A percentile compares a stretch with the other conserved stretches of the same genome.
These are phyloP conservation scores for Avahi laniger DNA, from an alignment of 2,797 vertebrate species.

Conservation along the genomic window DNA sequence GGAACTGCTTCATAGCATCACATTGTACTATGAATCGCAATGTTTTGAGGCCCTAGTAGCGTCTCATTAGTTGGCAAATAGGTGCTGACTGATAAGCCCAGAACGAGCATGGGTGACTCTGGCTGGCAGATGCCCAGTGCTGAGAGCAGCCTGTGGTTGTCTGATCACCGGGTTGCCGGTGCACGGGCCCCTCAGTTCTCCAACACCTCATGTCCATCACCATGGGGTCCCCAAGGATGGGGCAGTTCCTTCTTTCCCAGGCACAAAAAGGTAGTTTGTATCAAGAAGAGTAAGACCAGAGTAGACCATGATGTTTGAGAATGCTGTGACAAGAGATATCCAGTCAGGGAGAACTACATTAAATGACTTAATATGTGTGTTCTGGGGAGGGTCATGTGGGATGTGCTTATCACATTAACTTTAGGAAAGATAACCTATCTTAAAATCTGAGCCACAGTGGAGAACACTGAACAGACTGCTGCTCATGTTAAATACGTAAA, in stretches of 20 bases:
- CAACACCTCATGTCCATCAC: neutral
- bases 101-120: neutral
- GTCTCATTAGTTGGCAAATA: no score
- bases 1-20: neutral
- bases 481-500: neutral
- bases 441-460: neutral
- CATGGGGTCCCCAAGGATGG: neutral
- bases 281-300: neutral
- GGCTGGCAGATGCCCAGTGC: neutral
- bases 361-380: neutral
- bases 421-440: neutral
- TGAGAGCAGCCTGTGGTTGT: neutral
- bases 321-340: neutral
- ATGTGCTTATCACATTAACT: neutral
- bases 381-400: neutral
- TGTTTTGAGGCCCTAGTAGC: accelerated
- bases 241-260: neutral
- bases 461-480: neutral
- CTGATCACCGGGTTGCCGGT: accelerated
- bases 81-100: neutral
- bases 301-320: neutral
- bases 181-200: neutral
- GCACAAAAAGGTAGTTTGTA: neutral
- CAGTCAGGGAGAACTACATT: neutral
- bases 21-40: neutral